Evolutionary conservation across 2,797 vertebrate genomes (phyloP).

Genomic region (Jordanella pulchra): DNA sequence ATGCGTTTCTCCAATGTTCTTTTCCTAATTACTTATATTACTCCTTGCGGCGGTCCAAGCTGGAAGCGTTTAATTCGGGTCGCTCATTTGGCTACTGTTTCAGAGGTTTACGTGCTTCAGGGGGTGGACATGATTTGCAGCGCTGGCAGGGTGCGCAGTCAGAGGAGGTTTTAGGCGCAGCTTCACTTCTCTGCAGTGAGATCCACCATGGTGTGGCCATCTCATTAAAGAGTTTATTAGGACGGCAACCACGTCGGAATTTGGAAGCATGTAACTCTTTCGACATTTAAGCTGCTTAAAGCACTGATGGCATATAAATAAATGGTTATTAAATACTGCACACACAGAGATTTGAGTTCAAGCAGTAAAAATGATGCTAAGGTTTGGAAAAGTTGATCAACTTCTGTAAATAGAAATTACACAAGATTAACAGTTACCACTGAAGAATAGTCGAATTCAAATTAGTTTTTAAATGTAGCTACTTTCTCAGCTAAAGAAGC

Average conservation of each 20-base stretch:
- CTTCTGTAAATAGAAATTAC: background rate
- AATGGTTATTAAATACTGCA: background rate
- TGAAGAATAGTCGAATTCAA: too few relatives aligned
- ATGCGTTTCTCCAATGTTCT: background rate
- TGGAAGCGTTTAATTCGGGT: conserved; percentile 24
- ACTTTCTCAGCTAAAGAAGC: background rate
- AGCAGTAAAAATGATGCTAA: background rate
- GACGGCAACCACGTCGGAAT: conserved; percentile 26
- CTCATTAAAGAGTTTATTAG: conserved; percentile 52
- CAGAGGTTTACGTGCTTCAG: conserved; percentile 22
- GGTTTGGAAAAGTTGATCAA: background rate
- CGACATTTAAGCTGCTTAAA: background rate
- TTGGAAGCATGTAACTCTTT: conserved; percentile 19
- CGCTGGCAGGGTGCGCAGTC: conserved; percentile 46
- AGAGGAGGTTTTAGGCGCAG: conserved; percentile 45
- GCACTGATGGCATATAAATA: background rate
- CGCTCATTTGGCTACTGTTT: conserved; percentile 55
- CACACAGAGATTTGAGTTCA: background rate
- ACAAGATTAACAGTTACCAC: too few relatives aligned
- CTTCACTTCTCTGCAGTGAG: conserved; percentile 43
- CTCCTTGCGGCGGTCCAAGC: conserved; percentile 38
- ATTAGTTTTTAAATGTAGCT: background rate
- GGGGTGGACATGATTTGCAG: conserved; percentile 12
- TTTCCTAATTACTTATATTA: background rate
- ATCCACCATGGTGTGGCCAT: conserved; percentile 25